Evolutionary conservation across 2,888 invertebrate species (phyloP), one percentile per base, ranked within the genome.

Genomic region (Apamea crenata): DNA sequence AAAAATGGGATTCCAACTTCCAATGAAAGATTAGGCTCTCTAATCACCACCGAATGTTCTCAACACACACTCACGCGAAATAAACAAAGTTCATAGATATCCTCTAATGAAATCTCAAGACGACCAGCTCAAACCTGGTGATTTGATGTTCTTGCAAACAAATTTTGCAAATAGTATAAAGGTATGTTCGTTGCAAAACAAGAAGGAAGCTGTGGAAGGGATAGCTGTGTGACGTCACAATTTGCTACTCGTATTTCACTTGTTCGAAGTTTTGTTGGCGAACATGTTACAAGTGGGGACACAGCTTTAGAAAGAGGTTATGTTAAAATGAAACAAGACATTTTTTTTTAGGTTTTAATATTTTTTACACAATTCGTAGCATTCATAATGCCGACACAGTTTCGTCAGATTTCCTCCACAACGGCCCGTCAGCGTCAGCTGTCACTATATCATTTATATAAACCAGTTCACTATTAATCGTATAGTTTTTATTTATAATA

Each of bases 331-430:
- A 97, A 96, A 97, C 95, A 92, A 95, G 85, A 87, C 74, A 91
- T 94, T 95, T 96, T 96, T 96, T 97, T 97, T 96, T 94, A 95
- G 94, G 94, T 97, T 97, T 97, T 97, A 97, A 97, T 97, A 96
- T 97, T 97, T 97, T 97, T 97, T 97, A 97, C 97, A 97, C 97
- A 97, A 97, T 97, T 96, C 94, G 97, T 97, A 97, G 97, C 97
- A 97, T 97, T 97, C 96, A 97, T 96, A 97, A 97, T 97, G 97
- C 97, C 95, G 96, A 96, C 97, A 96, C 94, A 93, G 91, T 94
- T 92, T 92, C 93, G 92, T 91, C 94, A 90, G 93, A 89, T 87
- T 79, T 87, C 88, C 90, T 89, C 90, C 91, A 89, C 89, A 88
- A 85, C 94, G 94, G 93, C 93, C 93, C 93, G 94, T 92, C 96